Base-by-base conservation (phyloP, 2,797 vertebrate genomes). In the Rousettus madagascariensis region DNA sequence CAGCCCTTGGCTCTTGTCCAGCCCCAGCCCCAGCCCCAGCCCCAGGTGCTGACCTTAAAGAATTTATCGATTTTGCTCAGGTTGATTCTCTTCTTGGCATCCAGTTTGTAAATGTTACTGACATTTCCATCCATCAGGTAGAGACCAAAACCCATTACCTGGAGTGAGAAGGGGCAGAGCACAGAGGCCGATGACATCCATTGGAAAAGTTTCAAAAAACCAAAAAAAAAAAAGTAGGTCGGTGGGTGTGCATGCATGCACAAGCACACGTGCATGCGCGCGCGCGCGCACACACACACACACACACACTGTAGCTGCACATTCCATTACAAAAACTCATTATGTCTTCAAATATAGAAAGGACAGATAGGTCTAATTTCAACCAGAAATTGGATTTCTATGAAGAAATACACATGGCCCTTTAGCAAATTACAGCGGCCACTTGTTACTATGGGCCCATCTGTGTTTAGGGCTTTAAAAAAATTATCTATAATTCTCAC, bases 91-190 rank as follows among this genome's bases (percentile, higher is more conserved):
- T 99, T 99, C 98, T 99, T 99, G 97, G 99, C 98, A 11, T 99
- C 99, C 98, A 99, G 83, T 96, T 99, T 99, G 97, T 99, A 99
- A 97, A 99, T 99, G 97, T 99, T 99, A 97, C 99, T 99, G 97
- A 99, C 99, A 2, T 99, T 99, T 84, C 99, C 99, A 86, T 99
- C 99, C 99, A 99, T 99, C 95, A 99, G 98, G 88, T 99, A 99
- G 24, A 99, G 98, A n/a, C 99, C 99, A 85, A 99, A 99, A 26
- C 99, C 99, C 99, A 99, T 99, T 72, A 99, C 99, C 99, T 99
- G 97, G 57, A 95, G 96, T 1, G 49, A 96, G 93, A 96, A 82
- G 16, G 26, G 72, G 82, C 86, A 88, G 89, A 96, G 0, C 2
- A 55, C 55, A 97, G 88, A 95, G 82, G 36, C 11, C 3, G 15